Base-by-base conservation (phyloP, 1,140 invertebrate species). In the Drosophila funebris region DNA sequence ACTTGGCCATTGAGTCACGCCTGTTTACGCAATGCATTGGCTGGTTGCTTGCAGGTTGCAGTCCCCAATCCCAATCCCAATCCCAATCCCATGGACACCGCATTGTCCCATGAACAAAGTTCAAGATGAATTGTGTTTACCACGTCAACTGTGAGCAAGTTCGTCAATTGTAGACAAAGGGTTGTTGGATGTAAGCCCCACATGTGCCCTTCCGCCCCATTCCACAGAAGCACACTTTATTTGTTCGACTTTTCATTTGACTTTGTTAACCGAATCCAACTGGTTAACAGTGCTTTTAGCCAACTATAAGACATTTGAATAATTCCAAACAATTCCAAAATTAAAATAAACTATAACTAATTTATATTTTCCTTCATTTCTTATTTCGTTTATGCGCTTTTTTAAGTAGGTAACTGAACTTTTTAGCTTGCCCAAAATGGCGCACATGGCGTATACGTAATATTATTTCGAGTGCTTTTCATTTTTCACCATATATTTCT, bases 1-100 rank as follows among this genome's bases (percentile, higher is more conserved):
- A 76, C 73, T 80, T 77, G 76, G 61, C 27, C 73, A 68, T 33
- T 66, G 61, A 64, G 78, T 60, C 58, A 61, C 43, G 52, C 63
- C 50, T 64, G 39, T 33, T 71, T 82, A 64, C 78, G 78, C 60
- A 78, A 75, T 39, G 11, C 44, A 14, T 31, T 13, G 24, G 11
- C 14, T 11, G 6, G 4, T 13, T 16, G 11, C 14, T 11, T 3
- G 4, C 37, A 27, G 8, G 29, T 36, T 22, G 18, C 36, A 22
- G 9, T 9, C 7, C 36, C 14, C 16, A n/a, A 4, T 14, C 11
- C 24, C 8, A 4, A 5, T 8, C 14, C 4, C 29, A 14, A 8
- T 7, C 24, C 1, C 14, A 29, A 6, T 20, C 27, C 31, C 24
- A 39, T 48, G 33, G 27, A 24, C 57, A 62, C 8, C 53, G 58